Percentiles rank a stretch among this genome's conserved stretches.
Evolutionary conservation across 2,888 invertebrate species (phyloP).

Genomic region (Athetis lepigone): DNA sequence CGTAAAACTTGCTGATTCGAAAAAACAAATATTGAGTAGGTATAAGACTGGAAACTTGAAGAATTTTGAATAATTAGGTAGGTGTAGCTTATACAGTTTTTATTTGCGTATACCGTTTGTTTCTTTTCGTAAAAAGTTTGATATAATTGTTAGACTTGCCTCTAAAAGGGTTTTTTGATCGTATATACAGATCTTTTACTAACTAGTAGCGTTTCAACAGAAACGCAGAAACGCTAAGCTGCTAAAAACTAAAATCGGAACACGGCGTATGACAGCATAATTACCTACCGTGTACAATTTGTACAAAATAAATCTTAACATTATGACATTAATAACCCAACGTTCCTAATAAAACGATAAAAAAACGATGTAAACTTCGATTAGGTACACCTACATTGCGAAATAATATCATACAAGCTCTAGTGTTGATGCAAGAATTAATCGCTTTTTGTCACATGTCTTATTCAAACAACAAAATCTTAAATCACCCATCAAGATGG

Average conservation of each 20-base stretch:
- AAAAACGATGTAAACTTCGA: neutral
- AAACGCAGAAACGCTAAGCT: too few relatives aligned
- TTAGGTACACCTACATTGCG: neutral
- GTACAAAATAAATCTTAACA: neutral
- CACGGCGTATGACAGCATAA: neutral
- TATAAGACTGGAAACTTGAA: slow-evolving; percentile 4
- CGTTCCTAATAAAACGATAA: neutral
- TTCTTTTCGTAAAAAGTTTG: slow-evolving; percentile 20
- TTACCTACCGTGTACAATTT: neutral
- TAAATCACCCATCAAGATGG: slow-evolving; percentile 29
- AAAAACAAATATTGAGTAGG: slow-evolving; percentile 20
- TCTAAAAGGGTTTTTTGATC: neutral
- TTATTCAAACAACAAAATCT: slow-evolving; percentile 3
- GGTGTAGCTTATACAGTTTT: slow-evolving; percentile 11
- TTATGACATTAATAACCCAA: neutral
- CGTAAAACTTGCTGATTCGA: slow-evolving; percentile 37
- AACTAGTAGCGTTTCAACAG: too few relatives aligned
- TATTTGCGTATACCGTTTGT: slow-evolving; percentile 25
- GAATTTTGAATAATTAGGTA: slow-evolving; percentile 12
- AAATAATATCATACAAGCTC: neutral
- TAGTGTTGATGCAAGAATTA: neutral
- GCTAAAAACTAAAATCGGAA: neutral
- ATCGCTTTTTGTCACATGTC: neutral
- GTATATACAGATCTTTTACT: too few relatives aligned
- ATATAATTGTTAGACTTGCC: neutral